A percentile compares a stretch with the other conserved stretches of the same genome.
phyloP scores from a whole-genome alignment of 2,888 invertebrate species.

The Lasioglossum leucozonium region DNA sequence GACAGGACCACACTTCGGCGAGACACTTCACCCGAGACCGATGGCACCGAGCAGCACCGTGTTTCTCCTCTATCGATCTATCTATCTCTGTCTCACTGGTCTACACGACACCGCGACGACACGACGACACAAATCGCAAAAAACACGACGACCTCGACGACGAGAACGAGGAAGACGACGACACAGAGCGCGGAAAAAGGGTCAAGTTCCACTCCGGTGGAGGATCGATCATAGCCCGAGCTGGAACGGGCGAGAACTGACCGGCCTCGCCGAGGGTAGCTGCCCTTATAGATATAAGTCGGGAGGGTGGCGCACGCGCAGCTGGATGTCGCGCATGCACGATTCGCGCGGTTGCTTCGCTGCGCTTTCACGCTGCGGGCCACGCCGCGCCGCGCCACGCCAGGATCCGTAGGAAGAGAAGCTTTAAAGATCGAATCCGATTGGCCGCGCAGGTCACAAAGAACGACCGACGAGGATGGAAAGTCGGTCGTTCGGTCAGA shows the following conservation, averaged over 20 bases:
- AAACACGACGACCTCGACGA: neutral
- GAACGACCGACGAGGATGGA: slow-evolving; percentile 54
- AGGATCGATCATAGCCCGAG: slow-evolving; percentile 50
- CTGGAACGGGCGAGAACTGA: slow-evolving; percentile 76
- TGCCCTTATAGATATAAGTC: slow-evolving; percentile 78
- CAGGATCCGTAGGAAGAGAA: slow-evolving; percentile 44
- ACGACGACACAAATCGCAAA: neutral
- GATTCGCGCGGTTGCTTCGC: slow-evolving; percentile 48
- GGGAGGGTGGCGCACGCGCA: slow-evolving; percentile 67
- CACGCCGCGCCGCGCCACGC: neutral
- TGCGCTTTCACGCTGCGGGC: slow-evolving; percentile 69
- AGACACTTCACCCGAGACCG: slow-evolving; percentile 40
- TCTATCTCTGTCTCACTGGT: neutral
- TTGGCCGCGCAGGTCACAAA: slow-evolving; percentile 40
- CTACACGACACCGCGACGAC: neutral
- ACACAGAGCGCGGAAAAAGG: slow-evolving; percentile 1
- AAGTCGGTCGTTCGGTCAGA: slow-evolving; percentile 71
- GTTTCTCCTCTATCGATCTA: neutral
- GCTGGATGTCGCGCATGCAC: slow-evolving; percentile 59
- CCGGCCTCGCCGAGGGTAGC: slow-evolving; percentile 71
- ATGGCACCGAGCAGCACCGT: neutral
- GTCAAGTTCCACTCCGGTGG: neutral
- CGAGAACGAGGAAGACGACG: too few species aligned
- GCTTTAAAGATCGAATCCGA: slow-evolving; percentile 54
- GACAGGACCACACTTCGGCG: slow-evolving; percentile 25